These are phyloP conservation scores for Amphipoea lucens DNA, from an alignment of 2,888 invertebrate species.

Conservation along the genomic window DNA sequence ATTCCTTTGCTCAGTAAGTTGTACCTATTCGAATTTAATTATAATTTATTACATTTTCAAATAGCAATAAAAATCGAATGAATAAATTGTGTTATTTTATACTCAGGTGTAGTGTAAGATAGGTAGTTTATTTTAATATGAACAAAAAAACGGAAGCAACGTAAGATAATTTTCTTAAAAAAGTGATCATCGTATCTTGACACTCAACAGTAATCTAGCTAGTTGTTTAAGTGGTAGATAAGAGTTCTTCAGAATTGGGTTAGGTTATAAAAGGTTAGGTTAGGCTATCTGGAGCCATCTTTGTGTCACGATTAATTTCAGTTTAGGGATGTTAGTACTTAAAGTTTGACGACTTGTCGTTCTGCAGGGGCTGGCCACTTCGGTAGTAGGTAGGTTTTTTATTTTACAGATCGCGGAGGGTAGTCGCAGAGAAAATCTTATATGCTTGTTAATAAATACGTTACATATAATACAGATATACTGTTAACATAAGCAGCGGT, in stretches of 20 bases:
- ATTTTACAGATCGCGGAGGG: not conserved
- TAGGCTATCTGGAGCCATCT: slow-evolving; percentile 55
- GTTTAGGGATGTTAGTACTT: slow-evolving; percentile 6
- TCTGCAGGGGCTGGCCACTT: not conserved
- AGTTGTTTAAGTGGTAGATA: slow-evolving; percentile 36
- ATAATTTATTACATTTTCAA: slow-evolving; percentile 12
- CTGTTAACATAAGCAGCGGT: not conserved
- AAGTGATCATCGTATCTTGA: not conserved
- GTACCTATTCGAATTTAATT: slow-evolving; percentile 37
- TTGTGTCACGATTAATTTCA: slow-evolving; percentile 23
- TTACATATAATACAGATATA: not conserved
- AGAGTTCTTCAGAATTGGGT: slow-evolving; percentile 54
- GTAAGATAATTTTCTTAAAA: not conserved
- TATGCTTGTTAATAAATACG: not conserved
- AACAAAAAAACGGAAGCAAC: slow-evolving; percentile 5
- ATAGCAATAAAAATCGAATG: slow-evolving; percentile 18
- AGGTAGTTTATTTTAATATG: not conserved
- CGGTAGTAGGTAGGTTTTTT: too few relatives aligned
- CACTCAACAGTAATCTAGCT: slow-evolving; percentile 21
- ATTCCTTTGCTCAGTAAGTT: slow-evolving; percentile 67
- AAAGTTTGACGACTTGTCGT: not conserved
- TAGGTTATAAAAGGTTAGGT: slow-evolving; percentile 59
- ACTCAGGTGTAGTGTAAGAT: not conserved
- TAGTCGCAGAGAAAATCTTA: not conserved
- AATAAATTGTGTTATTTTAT: slow-evolving; percentile 22